These are phyloP conservation scores for Basileuterus tristriatus DNA, from an alignment of 2,797 vertebrate species.

Conservation along the genomic window DNA sequence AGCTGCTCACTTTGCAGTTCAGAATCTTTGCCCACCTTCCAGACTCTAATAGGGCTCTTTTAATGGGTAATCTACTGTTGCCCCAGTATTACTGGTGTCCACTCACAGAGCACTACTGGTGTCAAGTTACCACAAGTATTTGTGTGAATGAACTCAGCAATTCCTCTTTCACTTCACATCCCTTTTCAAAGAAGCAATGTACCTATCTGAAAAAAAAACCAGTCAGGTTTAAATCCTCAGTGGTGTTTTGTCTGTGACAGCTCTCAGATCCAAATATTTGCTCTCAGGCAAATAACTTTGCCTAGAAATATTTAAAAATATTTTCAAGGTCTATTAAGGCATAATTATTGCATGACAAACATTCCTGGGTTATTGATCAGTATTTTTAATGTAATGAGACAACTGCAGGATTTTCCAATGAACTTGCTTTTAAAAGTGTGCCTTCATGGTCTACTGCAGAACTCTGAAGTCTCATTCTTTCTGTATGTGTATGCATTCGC, in stretches of 20 bases:
- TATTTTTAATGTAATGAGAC: conserved; percentile 54
- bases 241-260: not conserved
- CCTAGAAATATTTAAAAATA: not conserved
- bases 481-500: conserved; percentile 42
- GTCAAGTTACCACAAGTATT: not conserved
- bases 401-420: conserved; percentile 60
- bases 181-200: not conserved
- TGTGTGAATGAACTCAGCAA: not conserved
- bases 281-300: not conserved
- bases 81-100: no score
- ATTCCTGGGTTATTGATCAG: not conserved
- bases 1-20: not conserved
- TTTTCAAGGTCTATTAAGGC: not conserved
- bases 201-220: not conserved
- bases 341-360: not conserved
- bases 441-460: conserved; percentile 54
- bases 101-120: not conserved
- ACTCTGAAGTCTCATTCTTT: conserved; percentile 52
- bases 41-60: not conserved
- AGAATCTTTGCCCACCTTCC: not conserved
- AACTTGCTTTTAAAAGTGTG: conserved; percentile 55
- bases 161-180: not conserved
- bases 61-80: not conserved
- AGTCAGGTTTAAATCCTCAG: conserved; percentile 20
- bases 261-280: not conserved